Conservation (phyloP, 2,113 vertebrate genomes). For the Caloenas nicobarica region DNA sequence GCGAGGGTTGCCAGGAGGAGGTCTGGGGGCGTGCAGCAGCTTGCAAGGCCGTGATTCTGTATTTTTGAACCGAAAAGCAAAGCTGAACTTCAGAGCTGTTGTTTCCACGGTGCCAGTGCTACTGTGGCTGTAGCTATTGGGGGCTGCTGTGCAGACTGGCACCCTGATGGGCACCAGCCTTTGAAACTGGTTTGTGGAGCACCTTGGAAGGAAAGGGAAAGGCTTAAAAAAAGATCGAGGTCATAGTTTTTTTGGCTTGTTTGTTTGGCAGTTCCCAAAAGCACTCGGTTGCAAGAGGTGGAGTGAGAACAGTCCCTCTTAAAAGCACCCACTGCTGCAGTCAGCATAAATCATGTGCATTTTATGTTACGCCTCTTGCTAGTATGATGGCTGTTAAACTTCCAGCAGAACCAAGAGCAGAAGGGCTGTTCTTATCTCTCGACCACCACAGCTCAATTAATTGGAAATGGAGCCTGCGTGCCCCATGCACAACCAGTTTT, state of each 20-base stretch:
- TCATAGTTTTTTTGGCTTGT: not conserved
- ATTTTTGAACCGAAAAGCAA: not conserved
- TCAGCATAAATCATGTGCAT: not conserved
- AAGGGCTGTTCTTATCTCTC: not conserved
- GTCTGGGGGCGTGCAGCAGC: not conserved
- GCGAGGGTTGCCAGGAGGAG: not conserved
- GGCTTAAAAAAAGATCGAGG: not conserved
- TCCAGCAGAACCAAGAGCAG: not conserved
- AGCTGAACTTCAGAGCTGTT: not conserved
- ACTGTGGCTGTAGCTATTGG: not conserved
- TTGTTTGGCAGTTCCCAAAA: constrained; percentile 23
- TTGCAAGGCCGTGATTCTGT: not conserved
- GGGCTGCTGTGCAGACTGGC: not conserved
- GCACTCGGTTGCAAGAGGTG: not conserved
- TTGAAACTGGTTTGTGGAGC: not conserved
- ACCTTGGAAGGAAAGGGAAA: not conserved
- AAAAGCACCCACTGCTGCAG: not conserved
- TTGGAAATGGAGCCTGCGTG: not conserved
- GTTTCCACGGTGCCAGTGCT: not conserved
- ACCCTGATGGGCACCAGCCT: not conserved
- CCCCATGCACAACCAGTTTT: accelerated
- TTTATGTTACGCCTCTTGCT: not conserved
- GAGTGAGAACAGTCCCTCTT: constrained; percentile 1
- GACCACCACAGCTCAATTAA: not conserved
- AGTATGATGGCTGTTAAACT: not conserved